Evolutionary conservation across 2,797 vertebrate species (phyloP).

Genomic region (Tinamus major): DNA sequence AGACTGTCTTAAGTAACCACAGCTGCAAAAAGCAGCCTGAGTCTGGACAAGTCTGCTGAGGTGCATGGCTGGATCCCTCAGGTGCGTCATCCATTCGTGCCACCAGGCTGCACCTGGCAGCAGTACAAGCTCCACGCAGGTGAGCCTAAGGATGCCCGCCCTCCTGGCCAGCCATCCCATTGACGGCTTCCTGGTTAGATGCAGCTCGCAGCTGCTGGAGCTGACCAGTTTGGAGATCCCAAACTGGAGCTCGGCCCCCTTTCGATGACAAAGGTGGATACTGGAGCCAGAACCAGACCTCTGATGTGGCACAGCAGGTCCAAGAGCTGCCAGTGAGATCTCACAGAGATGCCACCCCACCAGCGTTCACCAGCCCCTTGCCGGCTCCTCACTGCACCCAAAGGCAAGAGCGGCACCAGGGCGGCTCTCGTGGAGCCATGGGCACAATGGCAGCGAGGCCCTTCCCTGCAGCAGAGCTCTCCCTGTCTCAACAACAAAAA

Average conservation of each 20-base stretch:
- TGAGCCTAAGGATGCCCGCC: not conserved
- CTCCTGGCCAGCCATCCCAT: not conserved
- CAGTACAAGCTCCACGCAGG: not conserved
- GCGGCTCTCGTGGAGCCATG: not conserved
- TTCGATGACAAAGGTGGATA: not conserved
- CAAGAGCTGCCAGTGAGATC: not conserved
- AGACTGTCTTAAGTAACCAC: not conserved
- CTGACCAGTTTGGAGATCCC: not conserved
- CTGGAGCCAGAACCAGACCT: not conserved
- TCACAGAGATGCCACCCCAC: not conserved
- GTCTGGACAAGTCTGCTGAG: not conserved
- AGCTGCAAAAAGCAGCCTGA: not conserved
- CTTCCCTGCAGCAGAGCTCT: not conserved
- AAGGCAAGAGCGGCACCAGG: fast-evolving
- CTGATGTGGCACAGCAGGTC: not conserved
- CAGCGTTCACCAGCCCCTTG: not conserved
- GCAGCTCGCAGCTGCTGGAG: not conserved
- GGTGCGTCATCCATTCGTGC: fast-evolving
- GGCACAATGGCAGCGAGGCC: slow-evolving; percentile 11
- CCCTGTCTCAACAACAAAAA: not conserved
- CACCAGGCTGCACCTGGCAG: not conserved
- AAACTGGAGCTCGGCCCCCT: not conserved
- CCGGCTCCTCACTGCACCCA: not conserved
- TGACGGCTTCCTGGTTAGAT: not conserved
- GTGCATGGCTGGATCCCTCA: not conserved